A percentile compares a stretch with the other conserved stretches of the same genome.
Conservation (phyloP, 2,888 invertebrate genomes). For the Tricholauxania praeusta region DNA sequence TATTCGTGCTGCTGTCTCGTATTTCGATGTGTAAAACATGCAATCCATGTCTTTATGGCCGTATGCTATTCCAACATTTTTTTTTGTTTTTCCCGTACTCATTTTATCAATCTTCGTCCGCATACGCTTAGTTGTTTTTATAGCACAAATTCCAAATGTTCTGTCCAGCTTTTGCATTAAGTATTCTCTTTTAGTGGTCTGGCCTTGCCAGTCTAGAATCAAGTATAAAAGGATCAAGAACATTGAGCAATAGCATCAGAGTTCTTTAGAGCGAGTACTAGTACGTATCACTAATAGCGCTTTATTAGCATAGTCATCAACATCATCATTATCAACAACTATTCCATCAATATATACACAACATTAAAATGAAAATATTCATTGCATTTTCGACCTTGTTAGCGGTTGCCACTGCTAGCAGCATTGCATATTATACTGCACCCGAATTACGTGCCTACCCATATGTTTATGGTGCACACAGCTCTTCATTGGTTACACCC, state of each 20-base stretch:
- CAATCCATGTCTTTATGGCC: constrained; percentile 8
- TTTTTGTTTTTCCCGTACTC: neutral
- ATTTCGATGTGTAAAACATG: constrained; percentile 3
- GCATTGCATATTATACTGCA: constrained; percentile 49
- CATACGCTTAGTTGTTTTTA: neutral
- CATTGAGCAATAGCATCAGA: constrained; percentile 50
- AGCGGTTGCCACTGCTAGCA: constrained; percentile 51
- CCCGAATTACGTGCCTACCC: constrained; percentile 52
- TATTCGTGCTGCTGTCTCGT: too few species aligned
- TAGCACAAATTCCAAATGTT: neutral
- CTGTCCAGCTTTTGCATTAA: neutral
- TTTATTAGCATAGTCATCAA: constrained; percentile 15
- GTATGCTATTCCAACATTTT: constrained; percentile 10
- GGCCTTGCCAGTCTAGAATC: constrained; percentile 1
- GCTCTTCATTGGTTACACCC: constrained; percentile 62
- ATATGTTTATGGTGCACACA: constrained; percentile 54
- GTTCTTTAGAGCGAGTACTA: constrained; percentile 59
- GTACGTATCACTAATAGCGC: constrained; percentile 58
- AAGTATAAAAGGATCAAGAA: constrained; percentile 63
- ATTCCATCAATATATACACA: constrained; percentile 9
- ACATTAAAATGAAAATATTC: constrained; percentile 58
- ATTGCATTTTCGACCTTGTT: constrained; percentile 53
- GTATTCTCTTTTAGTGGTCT: too few species aligned
- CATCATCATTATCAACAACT: constrained; percentile 33
- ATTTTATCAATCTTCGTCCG: neutral